phyloP scores from a whole-genome alignment of 2,113 vertebrate genomes.

The Carassius carassius region DNA sequence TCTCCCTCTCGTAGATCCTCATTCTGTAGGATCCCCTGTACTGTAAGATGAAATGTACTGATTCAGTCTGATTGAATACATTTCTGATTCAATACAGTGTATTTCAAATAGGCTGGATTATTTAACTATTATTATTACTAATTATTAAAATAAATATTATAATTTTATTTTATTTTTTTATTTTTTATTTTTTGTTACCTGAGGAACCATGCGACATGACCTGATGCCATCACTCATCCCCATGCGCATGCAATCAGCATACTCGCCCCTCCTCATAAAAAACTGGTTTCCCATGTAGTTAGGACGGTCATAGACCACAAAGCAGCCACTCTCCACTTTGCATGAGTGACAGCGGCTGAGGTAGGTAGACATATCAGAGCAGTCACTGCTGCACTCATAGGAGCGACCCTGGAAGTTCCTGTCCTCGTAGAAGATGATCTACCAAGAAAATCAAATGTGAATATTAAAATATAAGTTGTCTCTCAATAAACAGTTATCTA shows the following conservation, averaged over 20 bases:
- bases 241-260: constrained; percentile 59
- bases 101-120: no score
- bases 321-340: constrained; percentile 63
- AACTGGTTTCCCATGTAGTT: constrained; percentile 63
- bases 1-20: constrained; percentile 70
- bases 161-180: background rate
- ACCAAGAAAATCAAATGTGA: constrained; percentile 22
- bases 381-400: constrained; percentile 63
- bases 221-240: constrained; percentile 55
- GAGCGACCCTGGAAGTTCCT: constrained; percentile 59
- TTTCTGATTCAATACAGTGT: background rate
- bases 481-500: background rate
- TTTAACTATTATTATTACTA: no score
- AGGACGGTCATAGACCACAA: constrained; percentile 62
- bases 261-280: constrained; percentile 63
- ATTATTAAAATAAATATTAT: background rate
- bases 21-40: constrained; percentile 55
- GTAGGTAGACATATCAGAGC: constrained; percentile 57
- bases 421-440: constrained; percentile 67
- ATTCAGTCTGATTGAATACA: background rate
- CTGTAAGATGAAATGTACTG: constrained; percentile 2
- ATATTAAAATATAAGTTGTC: background rate
- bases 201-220: constrained; percentile 60
- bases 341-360: constrained; percentile 63
- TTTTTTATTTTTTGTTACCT: constrained; percentile 28